These are phyloP conservation scores for Laticauda colubrina DNA, from an alignment of 2,113 vertebrate genomes.

Conservation along the genomic window DNA sequence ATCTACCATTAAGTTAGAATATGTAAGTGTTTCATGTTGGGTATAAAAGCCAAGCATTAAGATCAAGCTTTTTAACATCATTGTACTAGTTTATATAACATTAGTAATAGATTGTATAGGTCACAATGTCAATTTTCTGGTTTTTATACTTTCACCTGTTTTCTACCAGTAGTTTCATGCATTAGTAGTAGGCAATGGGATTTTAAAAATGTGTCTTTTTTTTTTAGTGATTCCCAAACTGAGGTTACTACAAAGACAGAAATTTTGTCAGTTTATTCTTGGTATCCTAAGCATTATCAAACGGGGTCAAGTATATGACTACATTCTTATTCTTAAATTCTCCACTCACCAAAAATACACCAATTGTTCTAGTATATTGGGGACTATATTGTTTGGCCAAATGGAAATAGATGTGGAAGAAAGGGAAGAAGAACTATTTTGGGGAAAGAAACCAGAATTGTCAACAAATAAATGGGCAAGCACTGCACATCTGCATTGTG, in stretches of 20 bases:
- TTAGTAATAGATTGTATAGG: not conserved
- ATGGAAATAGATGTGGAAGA: too few relatives aligned
- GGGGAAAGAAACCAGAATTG: not conserved
- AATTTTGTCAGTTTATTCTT: not conserved
- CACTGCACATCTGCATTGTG: not conserved
- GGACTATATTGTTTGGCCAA: not conserved
- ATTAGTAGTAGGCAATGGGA: not conserved
- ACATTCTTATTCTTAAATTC: not conserved
- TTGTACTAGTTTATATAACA: not conserved
- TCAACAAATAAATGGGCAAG: not conserved
- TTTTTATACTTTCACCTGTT: not conserved
- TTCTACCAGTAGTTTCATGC: not conserved
- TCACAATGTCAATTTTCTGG: not conserved
- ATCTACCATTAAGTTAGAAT: not conserved
- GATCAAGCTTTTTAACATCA: not conserved
- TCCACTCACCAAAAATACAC: not conserved
- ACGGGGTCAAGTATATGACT: not conserved
- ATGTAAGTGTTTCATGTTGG: not conserved
- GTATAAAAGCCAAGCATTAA: slow-evolving; percentile 23
- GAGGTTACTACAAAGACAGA: not conserved
- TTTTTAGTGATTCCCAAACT: not conserved
- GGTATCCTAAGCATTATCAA: not conserved
- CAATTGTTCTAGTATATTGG: not conserved
- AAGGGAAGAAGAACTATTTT: not conserved
- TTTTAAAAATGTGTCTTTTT: not conserved